Base-by-base conservation (phyloP, 2,113 vertebrate species). In the Ceuthmochares aereus region DNA sequence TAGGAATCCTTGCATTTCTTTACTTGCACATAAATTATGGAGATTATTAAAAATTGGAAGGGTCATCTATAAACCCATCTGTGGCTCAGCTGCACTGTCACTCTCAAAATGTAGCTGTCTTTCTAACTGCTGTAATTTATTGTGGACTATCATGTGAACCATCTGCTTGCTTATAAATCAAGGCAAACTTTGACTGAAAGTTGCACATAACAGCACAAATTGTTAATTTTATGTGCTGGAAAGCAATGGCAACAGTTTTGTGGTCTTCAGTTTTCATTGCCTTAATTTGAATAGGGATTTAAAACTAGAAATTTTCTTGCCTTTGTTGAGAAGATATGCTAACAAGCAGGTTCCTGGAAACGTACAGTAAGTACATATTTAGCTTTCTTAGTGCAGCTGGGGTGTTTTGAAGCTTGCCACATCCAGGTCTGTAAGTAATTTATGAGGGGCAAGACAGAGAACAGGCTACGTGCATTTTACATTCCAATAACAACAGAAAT, bases 11-110 rank as follows among this genome's bases (percentile, higher is more conserved):
- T 78, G 79, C 89, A 92, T 97, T 96, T 97, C 92, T 96, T 97
- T 91, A 49, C 96, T 90, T 92, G 95, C 92, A 97, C 75, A 97
- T 98, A 96, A 98, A 97, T 98, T 97, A 97, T 69, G 77, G 81
- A 97, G 84, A 96, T 98, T 96, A 97, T 97, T 98, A 97, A 98
- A 98, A 97, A 95, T 89, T 95, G 81, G 95, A 98, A 97, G 97
- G 96, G 96, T 97, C 97, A 96, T 97, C 97, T 93, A 87, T 93
- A 97, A 97, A 89, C 95, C 97, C 96, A 98, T 98, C 97, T 98
- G 98, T 72, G 95, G 94, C 74, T 81, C 68, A 87, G 87, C 96
- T 96, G 92, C 93, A 93, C 83, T 95, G 94, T 93, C 85, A 81
- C 91, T 98, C 87, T 96, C 58, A 40, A 93, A 97, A 95, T 94